Percentiles rank a stretch among this genome's conserved stretches.
Evolutionary conservation across 2,888 invertebrate species (phyloP).

Genomic region (Macrosiphum euphorbiae): DNA sequence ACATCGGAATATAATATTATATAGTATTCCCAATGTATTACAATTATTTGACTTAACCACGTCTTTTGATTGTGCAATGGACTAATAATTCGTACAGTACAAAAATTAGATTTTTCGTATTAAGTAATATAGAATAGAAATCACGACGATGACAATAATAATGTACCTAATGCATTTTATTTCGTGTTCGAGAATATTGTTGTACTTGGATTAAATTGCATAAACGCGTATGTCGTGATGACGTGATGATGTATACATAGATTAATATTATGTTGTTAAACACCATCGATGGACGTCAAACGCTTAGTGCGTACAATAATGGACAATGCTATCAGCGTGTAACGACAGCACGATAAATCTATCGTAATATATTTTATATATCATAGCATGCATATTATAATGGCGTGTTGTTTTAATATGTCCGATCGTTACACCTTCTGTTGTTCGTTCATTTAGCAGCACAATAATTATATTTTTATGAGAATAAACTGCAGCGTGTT

Average conservation of each 20-base stretch:
- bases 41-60: neutral
- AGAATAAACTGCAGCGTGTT: neutral
- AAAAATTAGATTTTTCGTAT: neutral
- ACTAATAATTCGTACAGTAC: neutral
- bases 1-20: neutral
- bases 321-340: neutral
- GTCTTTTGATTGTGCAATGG: neutral
- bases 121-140: neutral
- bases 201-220: neutral
- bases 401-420: neutral
- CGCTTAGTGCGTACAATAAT: neutral
- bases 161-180: neutral
- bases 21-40: no score
- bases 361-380: neutral
- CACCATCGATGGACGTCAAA: neutral
- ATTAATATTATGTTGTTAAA: slow-evolving; percentile 2
- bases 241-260: neutral
- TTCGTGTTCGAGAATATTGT: neutral
- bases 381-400: neutral
- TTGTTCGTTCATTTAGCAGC: neutral
- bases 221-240: neutral
- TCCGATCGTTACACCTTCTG: neutral
- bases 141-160: neutral
- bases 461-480: neutral
- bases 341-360: neutral